phyloP scores from a whole-genome alignment of 2,797 vertebrate genomes.

The Phrynocephalus guinanensis region DNA sequence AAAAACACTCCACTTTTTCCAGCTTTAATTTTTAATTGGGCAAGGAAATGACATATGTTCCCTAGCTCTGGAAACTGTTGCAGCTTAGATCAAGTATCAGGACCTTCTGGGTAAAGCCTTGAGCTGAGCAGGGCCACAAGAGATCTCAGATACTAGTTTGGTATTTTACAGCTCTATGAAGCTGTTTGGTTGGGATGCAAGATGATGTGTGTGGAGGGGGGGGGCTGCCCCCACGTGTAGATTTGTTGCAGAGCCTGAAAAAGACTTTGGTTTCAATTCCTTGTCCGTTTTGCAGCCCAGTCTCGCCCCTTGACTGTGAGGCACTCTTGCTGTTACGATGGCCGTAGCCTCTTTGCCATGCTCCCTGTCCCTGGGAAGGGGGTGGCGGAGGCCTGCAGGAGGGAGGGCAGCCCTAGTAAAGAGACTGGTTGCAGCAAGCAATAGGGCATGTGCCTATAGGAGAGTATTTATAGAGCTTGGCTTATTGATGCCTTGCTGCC shows the following conservation, averaged over 20 bases:
- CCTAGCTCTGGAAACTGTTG: conserved; percentile 51
- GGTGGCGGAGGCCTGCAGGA: no score
- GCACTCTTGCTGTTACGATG: background rate
- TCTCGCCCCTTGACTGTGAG: background rate
- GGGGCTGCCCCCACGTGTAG: no score
- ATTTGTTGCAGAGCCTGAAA: background rate
- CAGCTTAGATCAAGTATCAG: conserved; percentile 62
- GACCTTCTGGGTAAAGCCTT: conserved; percentile 21
- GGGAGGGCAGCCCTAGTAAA: background rate
- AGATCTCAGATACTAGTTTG: background rate
- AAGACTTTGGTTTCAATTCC: background rate
- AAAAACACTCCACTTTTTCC: conserved; percentile 23
- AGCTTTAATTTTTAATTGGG: conserved; percentile 71
- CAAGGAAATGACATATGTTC: conserved; percentile 54
- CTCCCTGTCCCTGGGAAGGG: background rate
- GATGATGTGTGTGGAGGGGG: background rate
- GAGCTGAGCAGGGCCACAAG: background rate
- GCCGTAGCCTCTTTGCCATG: background rate
- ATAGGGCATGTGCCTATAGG: background rate
- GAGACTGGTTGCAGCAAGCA: background rate
- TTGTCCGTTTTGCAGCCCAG: background rate
- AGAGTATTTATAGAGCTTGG: conserved; percentile 61
- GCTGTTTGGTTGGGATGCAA: background rate
- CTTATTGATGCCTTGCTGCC: background rate
- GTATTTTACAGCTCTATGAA: background rate